Evolutionary conservation across 2,888 invertebrate genomes (phyloP).

Genomic region (Folsomia manolachei): DNA sequence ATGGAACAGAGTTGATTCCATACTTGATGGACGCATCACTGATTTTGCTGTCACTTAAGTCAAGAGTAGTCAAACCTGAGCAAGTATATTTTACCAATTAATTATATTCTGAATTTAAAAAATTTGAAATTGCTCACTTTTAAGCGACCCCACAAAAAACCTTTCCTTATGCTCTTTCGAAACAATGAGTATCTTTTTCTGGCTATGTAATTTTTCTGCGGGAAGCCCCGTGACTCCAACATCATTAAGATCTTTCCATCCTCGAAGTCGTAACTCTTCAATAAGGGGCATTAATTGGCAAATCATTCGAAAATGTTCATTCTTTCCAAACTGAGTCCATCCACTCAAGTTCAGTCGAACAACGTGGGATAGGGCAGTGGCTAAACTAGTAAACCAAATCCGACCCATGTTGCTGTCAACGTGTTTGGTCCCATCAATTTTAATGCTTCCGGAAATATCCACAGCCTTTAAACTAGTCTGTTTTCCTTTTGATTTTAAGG

Average conservation of each 20-base stretch:
- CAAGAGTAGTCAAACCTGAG: slow-evolving; percentile 36
- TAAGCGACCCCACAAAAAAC: slow-evolving; percentile 26
- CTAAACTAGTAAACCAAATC: slow-evolving; percentile 39
- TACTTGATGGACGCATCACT: slow-evolving; percentile 40
- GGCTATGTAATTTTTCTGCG: slow-evolving; percentile 33
- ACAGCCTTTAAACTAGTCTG: slow-evolving; percentile 17
- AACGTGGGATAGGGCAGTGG: slow-evolving; percentile 25
- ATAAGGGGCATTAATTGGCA: slow-evolving; percentile 32
- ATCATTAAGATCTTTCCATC: slow-evolving; percentile 43
- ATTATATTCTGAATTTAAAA: background rate
- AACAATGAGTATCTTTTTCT: background rate
- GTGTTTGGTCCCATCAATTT: slow-evolving; percentile 27
- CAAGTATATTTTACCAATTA: background rate
- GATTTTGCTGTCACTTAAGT: slow-evolving; percentile 39
- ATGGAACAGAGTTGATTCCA: slow-evolving; percentile 29
- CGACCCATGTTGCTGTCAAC: slow-evolving; percentile 30
- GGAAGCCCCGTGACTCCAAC: slow-evolving; percentile 39
- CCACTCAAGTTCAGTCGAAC: slow-evolving; percentile 35
- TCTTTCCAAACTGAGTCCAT: slow-evolving; percentile 42
- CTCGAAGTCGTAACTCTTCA: slow-evolving; percentile 35
- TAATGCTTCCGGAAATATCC: slow-evolving; percentile 29
- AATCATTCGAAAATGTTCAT: slow-evolving; percentile 42
- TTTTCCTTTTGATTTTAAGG: slow-evolving; percentile 25
- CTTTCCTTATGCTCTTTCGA: slow-evolving; percentile 3
- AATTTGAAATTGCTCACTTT: slow-evolving; percentile 16